Base-by-base conservation (phyloP, 2,888 invertebrate genomes). In the Hirtodrosophila alboralis region DNA sequence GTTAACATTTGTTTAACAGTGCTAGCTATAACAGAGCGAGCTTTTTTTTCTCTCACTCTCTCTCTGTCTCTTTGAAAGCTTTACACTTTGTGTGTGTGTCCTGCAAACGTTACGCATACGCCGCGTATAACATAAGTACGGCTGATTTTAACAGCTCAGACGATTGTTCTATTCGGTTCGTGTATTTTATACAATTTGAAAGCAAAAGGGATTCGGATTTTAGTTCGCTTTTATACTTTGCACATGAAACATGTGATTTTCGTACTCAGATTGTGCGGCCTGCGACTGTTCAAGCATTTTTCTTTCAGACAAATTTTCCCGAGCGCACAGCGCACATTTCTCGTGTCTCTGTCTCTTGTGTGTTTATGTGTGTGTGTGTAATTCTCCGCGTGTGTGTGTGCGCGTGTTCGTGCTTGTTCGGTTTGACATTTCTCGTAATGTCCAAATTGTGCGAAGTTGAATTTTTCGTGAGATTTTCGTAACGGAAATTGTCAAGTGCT, bases 191-290 rank as follows among this genome's bases (percentile, higher is more conserved):
- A 43, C 38, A 66, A 66, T 27, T n/a, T 31, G 30, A 34, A n/a
- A 23, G 16, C 33, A 30, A 13, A 6, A n/a, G 31, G 34, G 26
- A 30, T 31, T 30, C 26, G 43, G 37, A 31, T 16, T 72, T 88
- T 81, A 88, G 88, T 88, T 87, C 87, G 87, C 84, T 88, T 88
- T 88, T 80, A 87, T 75, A 81, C 87, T 77, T 80, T 76, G 88
- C 76, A 75, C 88, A 78, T 76, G 86, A 72, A 88, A 85, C 87
- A 88, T 87, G 87, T 83, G 76, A 80, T 60, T 72, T 83, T 74
- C 64, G 64, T 54, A 62, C 48, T 23, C n/a, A n/a, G n/a, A 6
- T 23, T 43, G 66, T 45, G 77, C 57, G 53, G 52, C 45, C 23
- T 21, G 18, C 59, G 66, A 49, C 69, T 61, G 78, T 81, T 84